Conservation (phyloP, 2,888 invertebrate species). For the Microplitis deprimator region DNA sequence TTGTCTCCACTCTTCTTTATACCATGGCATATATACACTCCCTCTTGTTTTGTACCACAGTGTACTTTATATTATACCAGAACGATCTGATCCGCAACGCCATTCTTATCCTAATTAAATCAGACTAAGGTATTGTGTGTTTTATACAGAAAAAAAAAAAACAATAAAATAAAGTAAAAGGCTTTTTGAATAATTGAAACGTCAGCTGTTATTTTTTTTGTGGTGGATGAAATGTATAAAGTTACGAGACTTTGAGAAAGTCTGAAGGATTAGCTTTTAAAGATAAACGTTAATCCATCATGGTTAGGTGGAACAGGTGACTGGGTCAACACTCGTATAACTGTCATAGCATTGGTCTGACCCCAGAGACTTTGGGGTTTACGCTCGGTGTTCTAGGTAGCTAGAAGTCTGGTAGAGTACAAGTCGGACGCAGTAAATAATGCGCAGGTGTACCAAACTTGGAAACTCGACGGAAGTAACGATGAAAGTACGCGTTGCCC, state of each 20-base stretch:
- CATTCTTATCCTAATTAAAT: conserved; percentile 69
- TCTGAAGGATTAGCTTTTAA: background rate
- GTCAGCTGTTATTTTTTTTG: conserved; percentile 9
- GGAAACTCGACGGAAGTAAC: conserved; percentile 51
- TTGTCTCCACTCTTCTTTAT: conserved; percentile 16
- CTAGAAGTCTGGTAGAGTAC: conserved; percentile 13
- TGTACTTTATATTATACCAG: conserved; percentile 17
- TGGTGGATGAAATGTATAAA: background rate
- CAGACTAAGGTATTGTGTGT: conserved; percentile 45
- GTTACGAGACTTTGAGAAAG: conserved; percentile 11
- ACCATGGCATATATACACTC: conserved; percentile 36
- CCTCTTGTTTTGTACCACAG: conserved; percentile 46
- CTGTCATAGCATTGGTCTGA: conserved; percentile 35
- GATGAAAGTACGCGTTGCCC: conserved; percentile 34
- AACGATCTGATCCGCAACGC: conserved; percentile 57
- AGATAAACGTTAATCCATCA: background rate
- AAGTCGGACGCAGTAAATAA: conserved; percentile 55
- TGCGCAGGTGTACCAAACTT: conserved; percentile 60
- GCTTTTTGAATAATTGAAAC: conserved; percentile 17
- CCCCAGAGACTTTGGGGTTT: conserved; percentile 8
- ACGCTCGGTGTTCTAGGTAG: background rate
- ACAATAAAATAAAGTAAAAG: background rate
- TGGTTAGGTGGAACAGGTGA: conserved; percentile 33
- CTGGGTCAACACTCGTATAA: conserved; percentile 41
- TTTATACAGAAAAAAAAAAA: conserved; percentile 28